Conservation (phyloP, 2,888 invertebrate genomes). For the Cheilosia pagana region DNA sequence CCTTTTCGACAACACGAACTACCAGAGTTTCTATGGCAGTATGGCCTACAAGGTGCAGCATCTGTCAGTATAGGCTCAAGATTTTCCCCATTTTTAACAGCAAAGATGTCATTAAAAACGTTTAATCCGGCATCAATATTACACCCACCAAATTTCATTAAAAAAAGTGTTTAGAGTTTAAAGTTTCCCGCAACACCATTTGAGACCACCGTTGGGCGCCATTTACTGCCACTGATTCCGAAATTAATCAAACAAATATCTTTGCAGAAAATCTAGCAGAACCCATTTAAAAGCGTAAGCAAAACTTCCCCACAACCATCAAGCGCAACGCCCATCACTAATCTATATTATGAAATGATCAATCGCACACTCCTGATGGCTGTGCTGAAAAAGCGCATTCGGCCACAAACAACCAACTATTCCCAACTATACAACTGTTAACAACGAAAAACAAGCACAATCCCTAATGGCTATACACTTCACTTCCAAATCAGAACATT, state of each 20-base stretch:
- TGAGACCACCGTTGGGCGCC: too few relatives aligned
- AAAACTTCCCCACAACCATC: conserved; percentile 7
- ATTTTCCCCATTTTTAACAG: too few relatives aligned
- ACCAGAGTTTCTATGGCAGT: too few relatives aligned
- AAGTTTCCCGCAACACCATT: too few relatives aligned
- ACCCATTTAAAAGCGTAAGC: conserved; percentile 12
- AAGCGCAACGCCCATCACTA: conserved; percentile 19
- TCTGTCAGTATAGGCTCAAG: too few relatives aligned
- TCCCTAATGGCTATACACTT: conserved; percentile 56
- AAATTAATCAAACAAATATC: not conserved
- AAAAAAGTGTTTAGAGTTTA: too few relatives aligned
- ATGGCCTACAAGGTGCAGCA: too few relatives aligned
- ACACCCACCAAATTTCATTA: too few relatives aligned
- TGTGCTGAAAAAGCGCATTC: conserved; percentile 59
- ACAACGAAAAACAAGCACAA: conserved; percentile 55
- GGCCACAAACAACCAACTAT: conserved; percentile 44
- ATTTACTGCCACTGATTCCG: too few relatives aligned
- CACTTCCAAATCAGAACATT: conserved; percentile 62
- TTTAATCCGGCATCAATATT: too few relatives aligned
- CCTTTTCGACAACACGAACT: too few relatives aligned
- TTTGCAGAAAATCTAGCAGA: not conserved
- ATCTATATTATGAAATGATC: conserved; percentile 42
- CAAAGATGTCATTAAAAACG: too few relatives aligned
- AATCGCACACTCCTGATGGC: conserved; percentile 28
- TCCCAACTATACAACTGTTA: conserved; percentile 22